Conservation (phyloP, 1,140 invertebrate species). For the Paraescarpia echinospica region DNA sequence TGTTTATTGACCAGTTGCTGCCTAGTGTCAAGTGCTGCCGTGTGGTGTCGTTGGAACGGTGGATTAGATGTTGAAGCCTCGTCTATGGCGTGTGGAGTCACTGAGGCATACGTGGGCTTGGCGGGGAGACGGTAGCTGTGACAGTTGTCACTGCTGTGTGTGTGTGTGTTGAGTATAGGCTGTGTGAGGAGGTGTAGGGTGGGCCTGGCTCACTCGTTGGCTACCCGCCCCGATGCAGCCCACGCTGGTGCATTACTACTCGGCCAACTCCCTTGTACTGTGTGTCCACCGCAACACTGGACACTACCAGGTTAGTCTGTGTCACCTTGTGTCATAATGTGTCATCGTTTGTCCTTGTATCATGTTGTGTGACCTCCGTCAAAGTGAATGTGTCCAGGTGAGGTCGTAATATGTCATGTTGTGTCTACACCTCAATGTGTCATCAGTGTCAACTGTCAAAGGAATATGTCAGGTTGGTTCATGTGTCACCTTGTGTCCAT, state of each 20-base stretch:
- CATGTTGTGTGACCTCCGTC: too few species aligned
- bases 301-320: neutral
- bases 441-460: too few species aligned
- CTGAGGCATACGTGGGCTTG: neutral
- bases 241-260: neutral
- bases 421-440: too few species aligned
- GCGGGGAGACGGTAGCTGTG: neutral
- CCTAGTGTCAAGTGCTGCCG: neutral
- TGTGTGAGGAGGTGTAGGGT: neutral
- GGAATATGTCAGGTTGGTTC: too few species aligned
- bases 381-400: too few species aligned
- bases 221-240: neutral
- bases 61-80: neutral
- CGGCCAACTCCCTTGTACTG: neutral
- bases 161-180: neutral
- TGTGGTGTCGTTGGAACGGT: neutral
- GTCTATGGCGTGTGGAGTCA: neutral
- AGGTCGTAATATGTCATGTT: too few species aligned
- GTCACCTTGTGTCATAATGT: neutral
- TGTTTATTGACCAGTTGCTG: conserved; percentile 5
- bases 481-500: neutral
- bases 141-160: neutral
- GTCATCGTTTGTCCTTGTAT: too few species aligned
- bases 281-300: neutral
- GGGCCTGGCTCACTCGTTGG: neutral